phyloP scores from a whole-genome alignment of 2,888 invertebrate genomes.

The Corbicula japonica region DNA sequence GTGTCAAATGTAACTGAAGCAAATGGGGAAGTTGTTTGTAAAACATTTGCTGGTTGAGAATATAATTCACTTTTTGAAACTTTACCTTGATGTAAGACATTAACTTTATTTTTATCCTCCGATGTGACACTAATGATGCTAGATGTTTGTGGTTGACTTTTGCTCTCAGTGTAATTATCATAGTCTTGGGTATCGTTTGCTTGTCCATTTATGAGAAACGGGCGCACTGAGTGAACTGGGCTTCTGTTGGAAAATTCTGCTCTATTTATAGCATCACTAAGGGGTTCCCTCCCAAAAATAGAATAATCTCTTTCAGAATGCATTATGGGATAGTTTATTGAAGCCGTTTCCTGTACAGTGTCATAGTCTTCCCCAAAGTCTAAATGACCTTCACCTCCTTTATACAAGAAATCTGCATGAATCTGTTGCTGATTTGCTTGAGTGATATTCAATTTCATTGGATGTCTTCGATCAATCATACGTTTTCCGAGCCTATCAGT shows the following conservation, averaged over 20 bases:
- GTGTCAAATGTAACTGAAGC: constrained; percentile 62
- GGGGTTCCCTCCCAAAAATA: constrained; percentile 22
- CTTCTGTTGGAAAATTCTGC: constrained; percentile 29
- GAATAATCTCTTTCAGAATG: constrained; percentile 51
- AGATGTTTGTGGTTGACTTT: constrained; percentile 30
- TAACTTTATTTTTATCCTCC: constrained; percentile 30
- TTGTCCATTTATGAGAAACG: constrained; percentile 63
- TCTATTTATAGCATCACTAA: constrained; percentile 14
- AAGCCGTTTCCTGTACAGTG: constrained; percentile 30
- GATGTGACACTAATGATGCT: constrained; percentile 54
- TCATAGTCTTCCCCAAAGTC: constrained; percentile 23
- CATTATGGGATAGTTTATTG: constrained; percentile 59
- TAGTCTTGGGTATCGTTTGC: constrained; percentile 56
- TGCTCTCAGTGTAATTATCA: constrained; percentile 51
- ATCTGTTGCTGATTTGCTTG: constrained; percentile 40
- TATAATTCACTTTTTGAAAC: constrained; percentile 32
- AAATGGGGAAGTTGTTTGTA: constrained; percentile 39
- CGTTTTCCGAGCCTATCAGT: background rate
- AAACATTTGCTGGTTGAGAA: constrained; percentile 38
- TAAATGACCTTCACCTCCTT: background rate
- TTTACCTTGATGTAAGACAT: constrained; percentile 46
- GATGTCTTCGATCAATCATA: constrained; percentile 17
- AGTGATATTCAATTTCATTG: constrained; percentile 53
- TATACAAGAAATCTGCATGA: background rate
- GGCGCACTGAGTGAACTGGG: constrained; percentile 59